Evolutionary conservation across 2,113 vertebrate species (phyloP).

Genomic region (Actinemys pallida): DNA sequence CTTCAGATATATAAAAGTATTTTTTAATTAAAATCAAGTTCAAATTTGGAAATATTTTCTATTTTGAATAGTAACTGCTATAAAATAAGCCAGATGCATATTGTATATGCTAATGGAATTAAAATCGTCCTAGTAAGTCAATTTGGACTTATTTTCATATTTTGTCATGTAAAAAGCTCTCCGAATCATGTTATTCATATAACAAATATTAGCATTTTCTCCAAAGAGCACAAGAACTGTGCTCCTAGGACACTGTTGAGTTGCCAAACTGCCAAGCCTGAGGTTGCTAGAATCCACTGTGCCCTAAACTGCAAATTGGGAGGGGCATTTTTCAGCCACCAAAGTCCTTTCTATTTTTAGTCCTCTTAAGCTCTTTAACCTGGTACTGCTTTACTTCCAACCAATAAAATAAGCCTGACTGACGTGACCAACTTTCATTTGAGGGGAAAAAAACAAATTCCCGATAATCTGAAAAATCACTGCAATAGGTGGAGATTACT

Average conservation of each 20-base stretch:
- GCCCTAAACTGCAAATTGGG: slow-evolving; percentile 47
- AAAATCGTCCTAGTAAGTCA: background rate
- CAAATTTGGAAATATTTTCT: background rate
- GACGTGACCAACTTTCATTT: slow-evolving; percentile 62
- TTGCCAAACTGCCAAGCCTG: background rate
- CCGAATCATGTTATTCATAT: background rate
- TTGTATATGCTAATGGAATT: slow-evolving; percentile 14
- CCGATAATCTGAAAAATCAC: background rate
- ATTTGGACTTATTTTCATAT: slow-evolving; percentile 24
- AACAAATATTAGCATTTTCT: slow-evolving; percentile 15
- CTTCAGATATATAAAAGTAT: background rate
- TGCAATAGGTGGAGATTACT: background rate
- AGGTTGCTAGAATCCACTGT: slow-evolving; percentile 40
- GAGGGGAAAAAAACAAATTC: background rate
- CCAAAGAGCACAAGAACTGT: background rate
- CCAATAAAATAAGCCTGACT: slow-evolving; percentile 69
- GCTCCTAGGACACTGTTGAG: background rate
- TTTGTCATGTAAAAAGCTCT: slow-evolving; percentile 13
- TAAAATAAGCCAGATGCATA: background rate
- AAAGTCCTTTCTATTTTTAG: slow-evolving; percentile 73
- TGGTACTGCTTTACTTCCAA: slow-evolving; percentile 68
- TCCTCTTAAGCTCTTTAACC: slow-evolving; percentile 75
- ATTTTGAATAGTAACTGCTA: background rate
- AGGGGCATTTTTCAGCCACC: slow-evolving; percentile 59
- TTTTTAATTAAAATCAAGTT: background rate